Conservation (phyloP, 2,797 vertebrate species). For the Streptopelia turtur region DNA sequence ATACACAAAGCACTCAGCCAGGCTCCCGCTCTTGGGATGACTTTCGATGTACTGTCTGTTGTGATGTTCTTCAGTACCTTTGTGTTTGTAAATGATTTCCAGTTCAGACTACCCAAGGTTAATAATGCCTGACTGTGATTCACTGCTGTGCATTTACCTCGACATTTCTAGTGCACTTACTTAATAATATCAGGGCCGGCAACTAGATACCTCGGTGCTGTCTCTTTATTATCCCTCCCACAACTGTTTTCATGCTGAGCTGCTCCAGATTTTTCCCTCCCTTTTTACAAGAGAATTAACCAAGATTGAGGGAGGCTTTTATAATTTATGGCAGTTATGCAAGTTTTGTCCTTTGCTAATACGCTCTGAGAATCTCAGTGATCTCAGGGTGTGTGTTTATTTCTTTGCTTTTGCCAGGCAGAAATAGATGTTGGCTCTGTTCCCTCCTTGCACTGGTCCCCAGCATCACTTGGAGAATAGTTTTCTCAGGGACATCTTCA, state of each 20-base stretch:
- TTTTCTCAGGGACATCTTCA: neutral
- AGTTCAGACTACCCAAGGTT: slow-evolving; percentile 58
- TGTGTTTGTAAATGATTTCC: slow-evolving; percentile 60
- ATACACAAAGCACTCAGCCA: neutral
- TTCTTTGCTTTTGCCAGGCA: slow-evolving; percentile 15
- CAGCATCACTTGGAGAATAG: neutral
- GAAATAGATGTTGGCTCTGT: slow-evolving; percentile 5
- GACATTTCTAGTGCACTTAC: slow-evolving; percentile 39
- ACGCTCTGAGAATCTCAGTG: neutral
- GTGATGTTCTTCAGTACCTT: slow-evolving; percentile 36
- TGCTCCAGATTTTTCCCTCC: slow-evolving; percentile 60
- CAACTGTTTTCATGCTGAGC: slow-evolving; percentile 65
- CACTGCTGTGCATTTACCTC: slow-evolving; percentile 59
- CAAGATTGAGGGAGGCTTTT: slow-evolving; percentile 60
- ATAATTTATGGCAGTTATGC: slow-evolving; percentile 60
- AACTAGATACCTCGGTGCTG: slow-evolving; percentile 27
- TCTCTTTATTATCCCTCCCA: slow-evolving; percentile 64
- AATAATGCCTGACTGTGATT: slow-evolving; percentile 67
- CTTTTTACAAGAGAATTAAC: slow-evolving; percentile 64
- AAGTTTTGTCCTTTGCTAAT: slow-evolving; percentile 52
- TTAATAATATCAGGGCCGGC: slow-evolving; percentile 60
- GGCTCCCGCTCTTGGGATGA: neutral
- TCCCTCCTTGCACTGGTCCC: neutral
- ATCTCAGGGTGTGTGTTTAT: neutral
- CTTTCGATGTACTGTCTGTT: slow-evolving; percentile 7